These are phyloP conservation scores for Geodia barretti DNA, from an alignment of 37 sponge, comb jelly and placozoan genomes.

Conservation along the genomic window DNA sequence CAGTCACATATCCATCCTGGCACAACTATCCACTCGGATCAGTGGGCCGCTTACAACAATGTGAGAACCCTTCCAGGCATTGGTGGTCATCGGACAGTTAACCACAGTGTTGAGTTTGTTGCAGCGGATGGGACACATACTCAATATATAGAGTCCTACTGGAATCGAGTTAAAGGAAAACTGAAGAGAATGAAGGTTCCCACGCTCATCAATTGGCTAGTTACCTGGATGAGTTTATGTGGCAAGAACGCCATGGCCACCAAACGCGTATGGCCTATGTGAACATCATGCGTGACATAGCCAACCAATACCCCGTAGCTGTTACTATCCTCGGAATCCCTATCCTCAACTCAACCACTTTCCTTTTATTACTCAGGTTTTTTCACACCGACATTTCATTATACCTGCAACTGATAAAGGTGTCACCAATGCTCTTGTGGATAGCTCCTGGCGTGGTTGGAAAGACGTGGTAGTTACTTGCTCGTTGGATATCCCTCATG, in stretches of 20 bases:
- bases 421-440: too few relatives aligned
- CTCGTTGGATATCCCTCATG: too few relatives aligned
- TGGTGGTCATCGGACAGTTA: constrained; percentile 11
- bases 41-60: constrained; percentile 42
- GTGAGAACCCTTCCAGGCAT: not conserved
- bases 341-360: too few relatives aligned
- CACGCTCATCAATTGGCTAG: constrained; percentile 22
- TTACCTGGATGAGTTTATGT: constrained; percentile 82
- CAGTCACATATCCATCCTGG: constrained; percentile 51
- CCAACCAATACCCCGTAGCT: too few relatives aligned
- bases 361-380: too few relatives aligned
- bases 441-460: too few relatives aligned
- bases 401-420: too few relatives aligned
- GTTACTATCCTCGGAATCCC: too few relatives aligned
- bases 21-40: constrained; percentile 54
- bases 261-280: too few relatives aligned
- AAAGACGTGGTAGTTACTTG: too few relatives aligned
- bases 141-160: constrained; percentile 64
- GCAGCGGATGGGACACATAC: constrained; percentile 67
- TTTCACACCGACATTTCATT: too few relatives aligned
- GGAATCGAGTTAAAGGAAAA: constrained; percentile 55
- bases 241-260: constrained; percentile 55
- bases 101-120: constrained; percentile 18
- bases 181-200: constrained; percentile 71
- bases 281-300: too few relatives aligned